These are phyloP conservation scores for Amblyornis subalaris DNA, from an alignment of 2,113 vertebrate species.

Conservation along the genomic window DNA sequence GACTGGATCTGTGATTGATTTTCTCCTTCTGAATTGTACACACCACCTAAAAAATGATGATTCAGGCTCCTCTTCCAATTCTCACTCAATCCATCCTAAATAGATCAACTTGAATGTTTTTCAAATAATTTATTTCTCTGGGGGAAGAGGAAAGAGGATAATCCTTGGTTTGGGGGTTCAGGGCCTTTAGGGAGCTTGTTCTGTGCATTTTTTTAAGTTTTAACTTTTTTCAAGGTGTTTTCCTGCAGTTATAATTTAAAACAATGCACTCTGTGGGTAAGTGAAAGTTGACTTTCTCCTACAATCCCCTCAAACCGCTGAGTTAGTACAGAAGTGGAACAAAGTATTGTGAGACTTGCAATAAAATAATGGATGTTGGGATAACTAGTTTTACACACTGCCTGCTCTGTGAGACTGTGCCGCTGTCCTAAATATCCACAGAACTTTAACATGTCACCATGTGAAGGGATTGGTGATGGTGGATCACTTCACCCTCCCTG, in stretches of 20 bases:
- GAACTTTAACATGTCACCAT: neutral
- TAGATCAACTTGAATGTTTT: neutral
- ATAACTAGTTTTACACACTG: neutral
- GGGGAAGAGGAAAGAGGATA: neutral
- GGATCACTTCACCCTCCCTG: neutral
- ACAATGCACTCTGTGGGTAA: neutral
- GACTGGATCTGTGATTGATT: neutral
- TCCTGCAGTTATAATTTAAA: neutral
- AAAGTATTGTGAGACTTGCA: neutral
- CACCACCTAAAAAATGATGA: accelerated
- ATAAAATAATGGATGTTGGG: neutral
- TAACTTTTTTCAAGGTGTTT: neutral
- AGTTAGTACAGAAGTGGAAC: neutral
- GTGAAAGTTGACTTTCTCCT: neutral
- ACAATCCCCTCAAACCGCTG: neutral
- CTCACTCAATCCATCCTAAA: neutral
- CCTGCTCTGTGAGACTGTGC: neutral
- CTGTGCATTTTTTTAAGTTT: neutral
- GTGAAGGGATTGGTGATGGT: neutral
- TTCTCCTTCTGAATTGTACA: neutral
- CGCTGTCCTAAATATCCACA: neutral
- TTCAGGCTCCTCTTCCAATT: neutral
- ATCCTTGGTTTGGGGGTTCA: neutral
- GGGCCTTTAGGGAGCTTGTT: neutral
- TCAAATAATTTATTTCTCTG: neutral